phyloP scores from a whole-genome alignment of 2,113 vertebrate genomes.

The Strix aluco region DNA sequence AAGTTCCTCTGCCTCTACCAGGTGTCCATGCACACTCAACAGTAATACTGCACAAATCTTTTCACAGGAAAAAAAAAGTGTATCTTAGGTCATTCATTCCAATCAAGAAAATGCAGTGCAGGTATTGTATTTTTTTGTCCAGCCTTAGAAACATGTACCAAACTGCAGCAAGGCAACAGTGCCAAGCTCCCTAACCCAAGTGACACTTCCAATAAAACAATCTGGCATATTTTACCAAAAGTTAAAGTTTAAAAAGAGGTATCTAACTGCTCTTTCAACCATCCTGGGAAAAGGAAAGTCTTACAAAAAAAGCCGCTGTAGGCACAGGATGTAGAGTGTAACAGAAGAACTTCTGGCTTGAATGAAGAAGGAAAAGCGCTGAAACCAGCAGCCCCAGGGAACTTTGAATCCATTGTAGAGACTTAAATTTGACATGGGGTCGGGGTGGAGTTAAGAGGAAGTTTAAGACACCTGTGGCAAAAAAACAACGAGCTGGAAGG shows the following conservation, averaged over 20 bases:
- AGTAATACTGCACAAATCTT: neutral
- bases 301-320: neutral
- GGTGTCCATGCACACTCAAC: neutral
- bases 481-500: neutral
- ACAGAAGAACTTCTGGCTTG: neutral
- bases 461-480: neutral
- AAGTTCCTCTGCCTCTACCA: constrained; percentile 31
- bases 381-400: neutral
- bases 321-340: neutral
- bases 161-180: neutral
- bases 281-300: neutral
- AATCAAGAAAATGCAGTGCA: neutral
- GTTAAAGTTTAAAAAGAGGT: neutral
- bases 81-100: neutral
- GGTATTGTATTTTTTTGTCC: neutral
- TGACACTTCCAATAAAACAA: neutral
- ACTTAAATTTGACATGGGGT: neutral
- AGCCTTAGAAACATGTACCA: neutral
- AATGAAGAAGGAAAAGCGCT: neutral
- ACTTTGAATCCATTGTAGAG: neutral
- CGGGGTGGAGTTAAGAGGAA: neutral
- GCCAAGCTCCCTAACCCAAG: neutral
- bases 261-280: neutral
- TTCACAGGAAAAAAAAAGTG: neutral
- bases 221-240: neutral